Evolutionary conservation across 1,140 invertebrate genomes (phyloP), one percentile per base, ranked within the genome.

Genomic region (Trichonephila clavata): DNA sequence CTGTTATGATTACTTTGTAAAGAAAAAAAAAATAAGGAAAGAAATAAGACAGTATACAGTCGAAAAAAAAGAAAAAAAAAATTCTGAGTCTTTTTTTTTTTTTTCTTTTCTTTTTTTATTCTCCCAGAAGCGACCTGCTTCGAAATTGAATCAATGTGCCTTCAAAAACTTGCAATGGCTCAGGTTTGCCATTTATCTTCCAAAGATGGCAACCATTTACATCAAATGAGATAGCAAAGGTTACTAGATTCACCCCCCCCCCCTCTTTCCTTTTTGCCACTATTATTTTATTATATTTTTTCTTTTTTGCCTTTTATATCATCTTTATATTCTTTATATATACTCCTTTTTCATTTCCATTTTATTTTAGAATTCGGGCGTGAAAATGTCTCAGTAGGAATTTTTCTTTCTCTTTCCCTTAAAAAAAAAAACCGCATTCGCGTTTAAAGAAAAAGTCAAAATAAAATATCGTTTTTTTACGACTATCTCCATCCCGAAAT

Each of bases 181-280:
- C 81, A 87, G 32, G 86, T 87, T 87, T 63, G 20, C 86, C 86
- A 87, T 87, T 87, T 39, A 87, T 87, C 86, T 65, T 87, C 21
- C 57, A 84, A 60, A 59, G 83, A 60, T 20, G 86, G 86, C 86
- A n/a, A 61, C 84, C 84, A 86, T 86, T 86, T 86, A 57, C 43
- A 59, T 83, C 81, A 24, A 20, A 39, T 2, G 43, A 83, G 81
- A 83, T 83, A 59, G 81, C 81, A 83, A 59, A 83, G 81, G 81
- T 77, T 50, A 14, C 81, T 20, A 13, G 21, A 8, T 20, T n/a
- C 1, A 16, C 13, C 1, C 80, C 5, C 43, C 80, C 5, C 43
- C 39, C 80, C 13, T 13, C 32, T 18, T 1, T 20, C 10, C 24
- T 50, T 50, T 50, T 50, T 83, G 8, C 39, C 81, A 21, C 21